Evolutionary conservation across 2,797 vertebrate genomes (phyloP).

Genomic region (Lagorchestes hirsutus): DNA sequence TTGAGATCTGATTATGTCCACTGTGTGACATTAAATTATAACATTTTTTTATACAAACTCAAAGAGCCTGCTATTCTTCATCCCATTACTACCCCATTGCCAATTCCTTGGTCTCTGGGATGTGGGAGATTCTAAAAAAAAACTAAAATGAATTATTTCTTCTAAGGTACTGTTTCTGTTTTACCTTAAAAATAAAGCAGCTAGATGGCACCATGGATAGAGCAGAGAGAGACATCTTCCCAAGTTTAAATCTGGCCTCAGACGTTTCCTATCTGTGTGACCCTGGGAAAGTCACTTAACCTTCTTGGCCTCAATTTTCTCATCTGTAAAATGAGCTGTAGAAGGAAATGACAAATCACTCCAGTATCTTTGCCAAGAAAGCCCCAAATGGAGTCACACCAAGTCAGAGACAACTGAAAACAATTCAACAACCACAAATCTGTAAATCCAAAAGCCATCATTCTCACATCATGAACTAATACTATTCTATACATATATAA

Average conservation of each 20-base stretch:
- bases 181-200: constrained; percentile 54
- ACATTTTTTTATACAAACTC: constrained; percentile 75
- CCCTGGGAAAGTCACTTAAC: neutral
- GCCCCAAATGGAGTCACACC: neutral
- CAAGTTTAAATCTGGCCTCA: neutral
- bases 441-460: constrained; percentile 75
- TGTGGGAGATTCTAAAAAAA: constrained; percentile 62
- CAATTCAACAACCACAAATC: constrained; percentile 48
- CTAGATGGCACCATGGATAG: constrained; percentile 39
- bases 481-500: neutral
- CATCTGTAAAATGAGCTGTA: neutral
- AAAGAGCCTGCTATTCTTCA: constrained; percentile 67
- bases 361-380: neutral
- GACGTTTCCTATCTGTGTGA: neutral
- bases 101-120: neutral
- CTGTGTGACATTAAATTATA: constrained; percentile 72
- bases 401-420: neutral
- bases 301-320: neutral
- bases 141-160: constrained; percentile 66
- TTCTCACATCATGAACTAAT: constrained; percentile 73
- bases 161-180: constrained; percentile 76
- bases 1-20: constrained; percentile 69
- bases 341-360: neutral
- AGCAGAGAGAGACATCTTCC: neutral
- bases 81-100: constrained; percentile 47